These are phyloP conservation scores for Lasioglossum leucozonium DNA, from an alignment of 2,888 invertebrate species.

Conservation along the genomic window DNA sequence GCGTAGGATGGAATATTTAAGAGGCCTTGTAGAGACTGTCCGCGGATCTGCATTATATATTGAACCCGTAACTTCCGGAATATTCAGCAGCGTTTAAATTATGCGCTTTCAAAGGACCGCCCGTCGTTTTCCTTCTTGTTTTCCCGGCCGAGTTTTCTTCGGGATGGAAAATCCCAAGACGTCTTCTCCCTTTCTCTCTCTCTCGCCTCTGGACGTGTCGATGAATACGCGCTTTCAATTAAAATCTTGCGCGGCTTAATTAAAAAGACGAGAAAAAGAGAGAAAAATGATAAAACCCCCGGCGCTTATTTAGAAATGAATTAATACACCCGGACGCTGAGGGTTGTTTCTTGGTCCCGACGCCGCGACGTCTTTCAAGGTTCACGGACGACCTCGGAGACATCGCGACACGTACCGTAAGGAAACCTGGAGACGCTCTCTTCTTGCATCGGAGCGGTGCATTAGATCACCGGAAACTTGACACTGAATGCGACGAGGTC, in stretches of 20 bases:
- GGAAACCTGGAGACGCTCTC: background rate
- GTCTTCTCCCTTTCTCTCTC: background rate
- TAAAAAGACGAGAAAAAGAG: constrained; percentile 23
- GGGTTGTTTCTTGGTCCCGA: background rate
- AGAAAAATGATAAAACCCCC: background rate
- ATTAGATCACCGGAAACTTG: background rate
- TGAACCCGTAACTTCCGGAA: constrained; percentile 15
- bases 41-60: constrained; percentile 24
- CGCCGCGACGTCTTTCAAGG: background rate
- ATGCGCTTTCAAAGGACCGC: constrained; percentile 13
- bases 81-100: constrained; percentile 35
- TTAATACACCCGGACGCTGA: constrained; percentile 34
- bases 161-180: constrained; percentile 14
- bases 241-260: constrained; percentile 41
- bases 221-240: constrained; percentile 43
- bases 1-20: background rate
- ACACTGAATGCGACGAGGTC: background rate
- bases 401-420: background rate
- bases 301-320: constrained; percentile 38
- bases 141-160: constrained; percentile 1
- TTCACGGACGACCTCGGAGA: background rate
- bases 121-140: background rate
- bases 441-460: background rate
- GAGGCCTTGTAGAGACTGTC: background rate
- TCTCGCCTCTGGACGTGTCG: background rate